Evolutionary conservation across 2,888 invertebrate species (phyloP), one percentile per base, ranked within the genome.

Genomic region (Odontothrips loti): DNA sequence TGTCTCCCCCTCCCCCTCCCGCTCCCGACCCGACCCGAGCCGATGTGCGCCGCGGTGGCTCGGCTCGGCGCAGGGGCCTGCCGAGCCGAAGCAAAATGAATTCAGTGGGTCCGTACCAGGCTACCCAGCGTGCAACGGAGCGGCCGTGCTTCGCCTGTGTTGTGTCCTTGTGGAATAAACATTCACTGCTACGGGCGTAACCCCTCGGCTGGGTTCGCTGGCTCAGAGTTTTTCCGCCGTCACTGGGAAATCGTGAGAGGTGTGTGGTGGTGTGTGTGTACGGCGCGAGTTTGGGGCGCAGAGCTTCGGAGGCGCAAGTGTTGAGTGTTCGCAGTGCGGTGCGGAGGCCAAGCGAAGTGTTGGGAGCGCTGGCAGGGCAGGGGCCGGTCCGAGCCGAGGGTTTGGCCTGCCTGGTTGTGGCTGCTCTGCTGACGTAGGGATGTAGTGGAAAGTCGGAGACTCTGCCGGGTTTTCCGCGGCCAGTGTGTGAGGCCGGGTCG

Each of bases 111-210:
- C 58, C 68, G 68, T 68, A 23, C n/a, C 23, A 68, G 68, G 11
- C 68, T 75, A 75, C 68, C 68, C 68, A 75, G 68, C 68, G 68
- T 75, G 68, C 68, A 75, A 75, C 68, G 68, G 68, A 12, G 68
- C 68, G 68, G 58, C 58, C 58, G 58, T 17, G 51, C 51, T 15
- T n/a, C 27, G 23, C 11, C 68, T 11, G 68, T 75, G 68, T 75
- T 75, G 68, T 27, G 68, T 75, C 68, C 68, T 75, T 75, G 68
- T 75, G 68, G 27, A 27, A 75, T 75, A 75, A 75, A 75, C 68
- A 75, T 75, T 75, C 23, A 27, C 68, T 75, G 9, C 68, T 27
- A 75, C 68, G 68, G 68, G 68, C 68, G 68, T 75, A 75, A 75
- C 68, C 68, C 68, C 23, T 27, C 10, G 23, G 68, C 12, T 12